Evolutionary conservation across 2,888 invertebrate species (phyloP), one percentile per base, ranked within the genome.

Genomic region (Melanostoma scalare): DNA sequence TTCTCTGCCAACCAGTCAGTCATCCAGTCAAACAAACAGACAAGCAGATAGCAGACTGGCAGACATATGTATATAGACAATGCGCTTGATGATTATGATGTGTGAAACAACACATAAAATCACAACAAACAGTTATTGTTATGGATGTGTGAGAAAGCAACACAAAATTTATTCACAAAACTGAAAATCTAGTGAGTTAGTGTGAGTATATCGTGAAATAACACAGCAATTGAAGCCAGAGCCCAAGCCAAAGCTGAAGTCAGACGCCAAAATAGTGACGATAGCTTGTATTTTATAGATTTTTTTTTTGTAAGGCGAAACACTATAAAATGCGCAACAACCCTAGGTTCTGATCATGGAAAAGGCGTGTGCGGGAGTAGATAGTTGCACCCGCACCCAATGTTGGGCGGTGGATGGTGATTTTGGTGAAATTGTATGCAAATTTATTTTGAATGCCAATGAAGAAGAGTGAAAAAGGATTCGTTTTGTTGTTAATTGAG

Each of bases 61-160:
- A 58, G 31, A 40, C 31, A 58, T 31, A 48, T 8, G 20, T 30
- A 69, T 72, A 72, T 61, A 77, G 73, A 77, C 78, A 84, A 78
- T 79, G 79, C 72, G 63, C 63, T 38, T 63, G 80, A 80, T 80
- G 80, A 85, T 85, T 85, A 85, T 85, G 85, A 80, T 85, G 85
- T 85, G 85, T 80, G 80, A 85, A 85, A 85, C 75, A 84, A 85
- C 79, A 84, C 60, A 84, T 75, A 84, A 84, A 84, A 84, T 84
- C 84, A 84, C 84, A 84, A 84, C 84, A 84, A 84, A 84, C 78
- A 84, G 79, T 84, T 84, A 75, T 84, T 78, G 78, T 84, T 79
- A 58, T 48, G 58, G 56, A 67, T 73, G 82, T 69, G 61, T 33
- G 68, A 42, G 67, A 44, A 63, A 65, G 10, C 52, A 38, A 33